Evolutionary conservation across 1,140 invertebrate species (phyloP).

Genomic region (Pemphigus obesinymphae): DNA sequence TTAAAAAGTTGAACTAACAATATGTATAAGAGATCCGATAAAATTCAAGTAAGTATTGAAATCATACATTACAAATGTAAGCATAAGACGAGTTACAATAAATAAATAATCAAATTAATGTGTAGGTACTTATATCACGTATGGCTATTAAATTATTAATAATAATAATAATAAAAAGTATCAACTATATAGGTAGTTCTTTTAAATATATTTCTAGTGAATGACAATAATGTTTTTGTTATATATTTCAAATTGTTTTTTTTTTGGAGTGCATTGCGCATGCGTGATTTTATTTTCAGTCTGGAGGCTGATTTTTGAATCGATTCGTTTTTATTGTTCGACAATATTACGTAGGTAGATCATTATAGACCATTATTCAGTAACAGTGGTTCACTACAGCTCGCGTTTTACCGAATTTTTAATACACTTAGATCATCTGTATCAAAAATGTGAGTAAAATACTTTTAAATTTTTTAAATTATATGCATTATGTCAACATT

Average conservation of each 20-base stretch:
- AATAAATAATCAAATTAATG: too few species aligned
- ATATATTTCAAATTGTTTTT: background rate
- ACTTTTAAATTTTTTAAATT: background rate
- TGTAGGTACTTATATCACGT: too few species aligned
- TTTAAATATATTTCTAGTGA: too few species aligned
- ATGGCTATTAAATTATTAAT: too few species aligned
- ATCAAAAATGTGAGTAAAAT: conserved; percentile 12
- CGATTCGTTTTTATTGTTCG: conserved; percentile 36
- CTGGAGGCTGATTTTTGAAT: conserved; percentile 32
- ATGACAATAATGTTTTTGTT: conserved; percentile 7
- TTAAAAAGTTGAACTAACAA: background rate
- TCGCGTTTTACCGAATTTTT: background rate
- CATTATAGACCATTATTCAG: conserved; percentile 14
- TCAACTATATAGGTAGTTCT: too few species aligned
- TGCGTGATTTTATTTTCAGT: conserved; percentile 28
- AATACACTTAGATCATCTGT: background rate
- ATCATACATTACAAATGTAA: background rate
- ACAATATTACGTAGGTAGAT: conserved; percentile 12
- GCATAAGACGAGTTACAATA: background rate
- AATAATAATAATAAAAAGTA: too few species aligned
- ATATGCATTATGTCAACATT: too few species aligned
- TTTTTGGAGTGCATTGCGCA: conserved; percentile 15
- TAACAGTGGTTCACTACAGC: background rate
- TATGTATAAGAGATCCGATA: background rate
- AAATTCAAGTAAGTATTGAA: background rate